Evolutionary conservation across 2,888 invertebrate species (phyloP).

Genomic region (Branchinecta sandiegonensis): DNA sequence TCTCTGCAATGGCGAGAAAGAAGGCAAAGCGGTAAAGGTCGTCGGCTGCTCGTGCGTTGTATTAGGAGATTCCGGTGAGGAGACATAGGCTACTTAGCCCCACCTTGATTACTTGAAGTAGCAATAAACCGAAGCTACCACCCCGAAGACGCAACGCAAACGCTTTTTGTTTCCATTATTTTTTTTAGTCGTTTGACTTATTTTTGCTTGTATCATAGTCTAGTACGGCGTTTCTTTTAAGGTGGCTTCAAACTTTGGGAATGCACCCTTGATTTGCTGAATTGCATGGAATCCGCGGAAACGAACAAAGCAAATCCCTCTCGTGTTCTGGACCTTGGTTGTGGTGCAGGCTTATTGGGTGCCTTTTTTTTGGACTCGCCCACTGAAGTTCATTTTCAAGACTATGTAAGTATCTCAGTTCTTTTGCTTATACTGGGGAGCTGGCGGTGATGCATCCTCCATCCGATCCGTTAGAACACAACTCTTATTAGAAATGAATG

Average conservation of each 20-base stretch:
- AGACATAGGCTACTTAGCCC: too few species aligned
- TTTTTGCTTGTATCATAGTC: neutral
- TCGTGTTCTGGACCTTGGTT: constrained; percentile 71
- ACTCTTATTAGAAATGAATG: too few species aligned
- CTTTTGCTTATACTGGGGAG: too few species aligned
- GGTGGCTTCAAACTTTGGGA: constrained; percentile 95
- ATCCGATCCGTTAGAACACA: too few species aligned
- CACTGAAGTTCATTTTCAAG: constrained; percentile 60
- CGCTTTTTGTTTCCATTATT: neutral
- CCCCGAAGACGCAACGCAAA: neutral
- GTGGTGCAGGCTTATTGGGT: constrained; percentile 81
- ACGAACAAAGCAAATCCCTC: constrained; percentile 33
- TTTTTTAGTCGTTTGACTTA: neutral
- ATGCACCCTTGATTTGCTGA: constrained; percentile 64
- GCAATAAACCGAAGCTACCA: constrained; percentile 22
- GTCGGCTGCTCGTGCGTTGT: too few species aligned
- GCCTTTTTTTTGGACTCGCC: neutral
- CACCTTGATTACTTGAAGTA: too few species aligned
- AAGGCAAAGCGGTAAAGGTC: too few species aligned
- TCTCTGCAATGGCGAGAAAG: too few species aligned
- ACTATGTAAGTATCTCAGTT: constrained; percentile 57
- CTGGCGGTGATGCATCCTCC: too few species aligned
- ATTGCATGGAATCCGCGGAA: constrained; percentile 42
- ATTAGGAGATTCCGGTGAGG: too few species aligned
- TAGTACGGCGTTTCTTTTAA: constrained; percentile 34